phyloP scores from a whole-genome alignment of 2,888 invertebrate species.

The Himalopsyche tibetana region DNA sequence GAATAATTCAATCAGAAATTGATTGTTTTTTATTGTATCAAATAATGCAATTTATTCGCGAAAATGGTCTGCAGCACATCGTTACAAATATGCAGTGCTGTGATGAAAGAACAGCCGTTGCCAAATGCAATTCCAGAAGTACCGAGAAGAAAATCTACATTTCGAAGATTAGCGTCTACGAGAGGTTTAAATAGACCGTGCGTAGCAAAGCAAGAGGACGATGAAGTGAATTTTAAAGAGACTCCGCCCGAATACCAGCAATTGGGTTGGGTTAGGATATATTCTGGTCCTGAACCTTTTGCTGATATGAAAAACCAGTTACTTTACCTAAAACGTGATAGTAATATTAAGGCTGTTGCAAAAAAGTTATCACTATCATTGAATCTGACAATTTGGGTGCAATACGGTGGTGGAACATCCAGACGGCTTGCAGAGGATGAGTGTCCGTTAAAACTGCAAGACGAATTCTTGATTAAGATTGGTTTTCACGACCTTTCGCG shows the following conservation, averaged over 20 bases:
- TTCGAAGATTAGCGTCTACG: conserved; percentile 76
- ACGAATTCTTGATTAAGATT: conserved; percentile 77
- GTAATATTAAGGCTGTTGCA: conserved; percentile 77
- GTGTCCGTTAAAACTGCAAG: conserved; percentile 79
- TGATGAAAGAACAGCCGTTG: conserved; percentile 49
- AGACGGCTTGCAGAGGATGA: conserved; percentile 77
- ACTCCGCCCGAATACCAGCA: conserved; percentile 56
- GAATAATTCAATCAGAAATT: not conserved
- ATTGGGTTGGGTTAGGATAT: conserved; percentile 80
- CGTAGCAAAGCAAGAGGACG: conserved; percentile 61
- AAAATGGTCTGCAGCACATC: conserved; percentile 75
- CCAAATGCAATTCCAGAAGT: conserved; percentile 62
- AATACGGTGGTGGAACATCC: conserved; percentile 78
- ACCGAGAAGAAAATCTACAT: conserved; percentile 71
- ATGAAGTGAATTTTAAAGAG: conserved; percentile 62
- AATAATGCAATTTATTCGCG: conserved; percentile 5
- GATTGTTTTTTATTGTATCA: not conserved
- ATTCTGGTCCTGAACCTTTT: conserved; percentile 77
- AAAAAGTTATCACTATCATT: conserved; percentile 75
- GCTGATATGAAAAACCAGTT: conserved; percentile 76
- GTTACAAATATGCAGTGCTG: conserved; percentile 20
- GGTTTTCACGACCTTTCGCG: conserved; percentile 80
- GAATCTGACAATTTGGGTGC: conserved; percentile 76
- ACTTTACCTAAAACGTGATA: conserved; percentile 78
- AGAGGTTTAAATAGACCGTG: conserved; percentile 73